These are phyloP conservation scores for Ladona fulva DNA, from an alignment of 1,140 invertebrate genomes.

Conservation along the genomic window DNA sequence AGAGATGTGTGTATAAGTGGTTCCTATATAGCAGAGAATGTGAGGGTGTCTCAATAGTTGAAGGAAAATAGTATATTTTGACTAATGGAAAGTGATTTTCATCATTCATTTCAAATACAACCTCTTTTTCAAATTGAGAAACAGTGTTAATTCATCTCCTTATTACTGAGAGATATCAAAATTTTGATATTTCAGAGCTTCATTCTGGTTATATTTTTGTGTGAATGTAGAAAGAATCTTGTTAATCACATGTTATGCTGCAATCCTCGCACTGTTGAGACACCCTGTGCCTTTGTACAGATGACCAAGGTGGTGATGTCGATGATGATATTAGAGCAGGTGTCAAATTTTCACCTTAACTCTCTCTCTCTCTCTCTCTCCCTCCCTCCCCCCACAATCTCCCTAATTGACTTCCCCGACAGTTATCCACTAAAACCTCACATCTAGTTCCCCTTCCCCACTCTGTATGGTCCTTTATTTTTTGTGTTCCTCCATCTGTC, in stretches of 20 bases:
- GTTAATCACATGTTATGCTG: neutral
- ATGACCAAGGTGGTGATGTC: constrained; percentile 3
- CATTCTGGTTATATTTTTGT: no score
- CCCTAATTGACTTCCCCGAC: neutral
- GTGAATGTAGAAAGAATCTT: no score
- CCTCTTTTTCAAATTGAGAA: no score
- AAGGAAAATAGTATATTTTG: neutral
- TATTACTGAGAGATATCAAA: no score
- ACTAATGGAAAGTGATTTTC: no score
- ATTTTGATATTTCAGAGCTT: no score
- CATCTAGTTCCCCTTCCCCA: neutral
- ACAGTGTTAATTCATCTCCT: no score
- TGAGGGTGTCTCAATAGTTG: constrained; percentile 3
- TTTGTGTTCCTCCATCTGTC: neutral
- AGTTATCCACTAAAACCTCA: neutral
- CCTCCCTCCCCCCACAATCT: neutral
- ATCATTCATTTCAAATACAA: no score
- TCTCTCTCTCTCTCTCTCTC: constrained; percentile 7
- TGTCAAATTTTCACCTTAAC: neutral
- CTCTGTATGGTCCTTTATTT: neutral
- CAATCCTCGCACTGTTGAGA: neutral
- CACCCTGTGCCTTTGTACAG: constrained; percentile 6
- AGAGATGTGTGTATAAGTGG: constrained; percentile 5
- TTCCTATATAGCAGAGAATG: constrained; percentile 6
- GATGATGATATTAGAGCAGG: constrained; percentile 9